These are phyloP conservation scores for Mesopsocus fuscifrons DNA, from an alignment of 2,888 invertebrate genomes.

Conservation along the genomic window DNA sequence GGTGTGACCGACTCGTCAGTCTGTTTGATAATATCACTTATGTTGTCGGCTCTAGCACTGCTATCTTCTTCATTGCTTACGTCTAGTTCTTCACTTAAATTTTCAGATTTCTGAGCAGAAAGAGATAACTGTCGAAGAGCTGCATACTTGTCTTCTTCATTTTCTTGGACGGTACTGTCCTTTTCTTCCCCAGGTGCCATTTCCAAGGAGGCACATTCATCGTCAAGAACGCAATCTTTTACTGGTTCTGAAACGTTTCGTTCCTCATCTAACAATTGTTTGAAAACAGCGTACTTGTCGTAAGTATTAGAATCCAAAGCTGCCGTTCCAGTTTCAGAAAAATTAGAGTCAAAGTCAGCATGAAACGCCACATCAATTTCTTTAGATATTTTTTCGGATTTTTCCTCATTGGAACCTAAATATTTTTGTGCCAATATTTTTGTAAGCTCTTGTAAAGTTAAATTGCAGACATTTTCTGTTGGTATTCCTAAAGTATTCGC, in stretches of 20 bases:
- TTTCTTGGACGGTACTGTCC: constrained; percentile 21
- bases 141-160: constrained; percentile 51
- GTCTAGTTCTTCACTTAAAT: constrained; percentile 23
- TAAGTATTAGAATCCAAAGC: constrained; percentile 29
- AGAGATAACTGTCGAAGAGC: constrained; percentile 48
- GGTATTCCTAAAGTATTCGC: constrained; percentile 59
- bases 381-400: neutral
- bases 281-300: constrained; percentile 74
- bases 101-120: constrained; percentile 22
- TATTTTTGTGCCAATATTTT: constrained; percentile 41
- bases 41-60: constrained; percentile 13
- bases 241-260: constrained; percentile 22
- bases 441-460: constrained; percentile 74
- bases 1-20: constrained; percentile 4
- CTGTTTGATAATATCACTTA: constrained; percentile 16
- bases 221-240: constrained; percentile 23
- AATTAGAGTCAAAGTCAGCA: constrained; percentile 44
- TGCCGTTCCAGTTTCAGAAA: too few species aligned
- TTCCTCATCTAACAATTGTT: constrained; percentile 62
- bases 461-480: constrained; percentile 54
- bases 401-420: constrained; percentile 6
- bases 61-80: constrained; percentile 19
- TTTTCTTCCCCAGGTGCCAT: neutral
- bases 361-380: constrained; percentile 18
- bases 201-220: constrained; percentile 14